phyloP scores from a whole-genome alignment of 2,113 vertebrate genomes.

The Stigmatopora argus region DNA sequence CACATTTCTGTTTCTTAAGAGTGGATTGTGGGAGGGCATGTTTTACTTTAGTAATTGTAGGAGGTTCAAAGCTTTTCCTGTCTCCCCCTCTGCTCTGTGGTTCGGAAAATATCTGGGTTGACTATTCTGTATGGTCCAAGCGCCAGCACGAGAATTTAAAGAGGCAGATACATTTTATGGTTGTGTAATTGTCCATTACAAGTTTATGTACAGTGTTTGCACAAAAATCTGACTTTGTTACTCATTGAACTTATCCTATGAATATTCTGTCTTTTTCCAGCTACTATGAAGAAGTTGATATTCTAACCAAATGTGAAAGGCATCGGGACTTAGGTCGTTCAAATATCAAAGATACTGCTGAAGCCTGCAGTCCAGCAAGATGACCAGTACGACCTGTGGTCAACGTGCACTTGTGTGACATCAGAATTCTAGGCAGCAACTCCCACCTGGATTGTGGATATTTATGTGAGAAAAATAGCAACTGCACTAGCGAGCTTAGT shows the following conservation, averaged over 20 bases:
- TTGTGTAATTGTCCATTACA: conserved; percentile 18
- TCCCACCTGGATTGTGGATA: conserved; percentile 23
- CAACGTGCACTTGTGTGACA: conserved; percentile 26
- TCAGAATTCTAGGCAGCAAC: conserved; percentile 27
- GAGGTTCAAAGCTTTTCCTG: conserved; percentile 55
- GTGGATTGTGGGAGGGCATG: conserved; percentile 31
- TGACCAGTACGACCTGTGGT: conserved; percentile 20
- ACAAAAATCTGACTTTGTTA: not conserved
- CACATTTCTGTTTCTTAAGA: conserved; percentile 1
- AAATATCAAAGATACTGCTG: conserved; percentile 26
- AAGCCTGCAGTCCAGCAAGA: conserved; percentile 10
- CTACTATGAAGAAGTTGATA: conserved; percentile 71
- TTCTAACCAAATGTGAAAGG: conserved; percentile 57
- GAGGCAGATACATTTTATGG: conserved; percentile 17
- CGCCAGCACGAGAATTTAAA: conserved; percentile 15
- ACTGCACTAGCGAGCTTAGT: conserved; percentile 12
- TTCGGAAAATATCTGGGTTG: conserved; percentile 42
- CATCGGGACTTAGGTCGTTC: conserved; percentile 11
- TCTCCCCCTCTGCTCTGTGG: conserved; percentile 40
- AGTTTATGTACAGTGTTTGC: not conserved
- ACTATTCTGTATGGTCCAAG: conserved; percentile 12
- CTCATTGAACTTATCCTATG: not conserved
- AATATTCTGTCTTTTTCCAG: conserved; percentile 44
- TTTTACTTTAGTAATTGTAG: conserved; percentile 39
- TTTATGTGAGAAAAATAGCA: conserved; percentile 37